A percentile compares a stretch with the other conserved stretches of the same genome.
These are phyloP conservation scores for Stenoptilia bipunctidactyla DNA, from an alignment of 2,888 invertebrate species.

Conservation along the genomic window DNA sequence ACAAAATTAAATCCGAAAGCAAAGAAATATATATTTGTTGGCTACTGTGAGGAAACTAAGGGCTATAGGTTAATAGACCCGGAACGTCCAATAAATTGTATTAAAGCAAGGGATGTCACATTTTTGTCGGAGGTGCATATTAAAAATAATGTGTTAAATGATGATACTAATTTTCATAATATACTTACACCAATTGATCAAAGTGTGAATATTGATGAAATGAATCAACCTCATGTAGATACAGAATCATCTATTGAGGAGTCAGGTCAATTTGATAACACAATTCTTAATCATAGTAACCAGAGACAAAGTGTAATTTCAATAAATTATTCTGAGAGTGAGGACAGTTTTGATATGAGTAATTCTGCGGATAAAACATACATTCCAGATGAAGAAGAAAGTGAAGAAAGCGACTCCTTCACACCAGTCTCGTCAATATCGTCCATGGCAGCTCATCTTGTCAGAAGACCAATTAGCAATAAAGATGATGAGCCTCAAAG, in stretches of 20 bases:
- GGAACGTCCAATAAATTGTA: constrained; percentile 6
- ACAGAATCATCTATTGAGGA: constrained; percentile 3
- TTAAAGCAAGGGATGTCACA: constrained; percentile 11
- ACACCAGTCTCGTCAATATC: not conserved
- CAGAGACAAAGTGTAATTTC: constrained; percentile 1
- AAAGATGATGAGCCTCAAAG: constrained; percentile 3
- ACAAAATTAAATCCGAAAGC: constrained; percentile 13
- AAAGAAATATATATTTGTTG: constrained; percentile 9
- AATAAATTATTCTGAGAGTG: constrained; percentile 2
- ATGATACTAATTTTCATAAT: constrained; percentile 3
- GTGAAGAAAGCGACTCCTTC: not conserved
- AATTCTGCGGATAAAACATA: constrained; percentile 7
- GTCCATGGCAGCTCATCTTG: not conserved
- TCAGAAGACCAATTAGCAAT: too few species aligned
- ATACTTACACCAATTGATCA: not conserved
- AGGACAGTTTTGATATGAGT: constrained; percentile 1
- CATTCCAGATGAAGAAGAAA: constrained; percentile 6
- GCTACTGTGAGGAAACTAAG: constrained; percentile 7
- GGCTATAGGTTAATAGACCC: constrained; percentile 13
- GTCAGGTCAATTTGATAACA: constrained; percentile 7
- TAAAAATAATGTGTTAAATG: constrained; percentile 5
- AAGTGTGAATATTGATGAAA: not conserved
- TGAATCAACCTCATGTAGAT: not conserved
- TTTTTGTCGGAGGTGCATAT: constrained; percentile 9
- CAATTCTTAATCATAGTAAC: not conserved